Evolutionary conservation across 2,113 vertebrate species (phyloP).

Genomic region (Phalacrocorax carbo): DNA sequence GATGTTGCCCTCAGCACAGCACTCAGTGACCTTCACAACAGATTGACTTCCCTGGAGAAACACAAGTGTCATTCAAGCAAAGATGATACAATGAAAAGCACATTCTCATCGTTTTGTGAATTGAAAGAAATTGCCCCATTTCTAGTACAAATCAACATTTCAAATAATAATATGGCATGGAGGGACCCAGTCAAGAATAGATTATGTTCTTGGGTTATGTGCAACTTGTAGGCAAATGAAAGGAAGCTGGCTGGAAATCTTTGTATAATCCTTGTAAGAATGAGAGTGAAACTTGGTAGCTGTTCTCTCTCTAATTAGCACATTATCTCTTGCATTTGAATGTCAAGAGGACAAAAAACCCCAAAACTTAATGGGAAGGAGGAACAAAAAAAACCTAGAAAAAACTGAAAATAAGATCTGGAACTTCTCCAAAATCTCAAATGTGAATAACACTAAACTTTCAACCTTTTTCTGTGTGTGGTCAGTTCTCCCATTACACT

Average conservation of each 20-base stretch:
- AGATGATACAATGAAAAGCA: not conserved
- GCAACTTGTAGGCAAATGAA: not conserved
- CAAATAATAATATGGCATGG: not conserved
- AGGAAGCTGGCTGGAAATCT: not conserved
- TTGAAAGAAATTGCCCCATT: not conserved
- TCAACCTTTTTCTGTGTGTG: not conserved
- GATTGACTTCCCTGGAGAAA: conserved; percentile 8
- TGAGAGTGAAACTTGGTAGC: not conserved
- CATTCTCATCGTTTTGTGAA: not conserved
- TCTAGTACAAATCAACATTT: not conserved
- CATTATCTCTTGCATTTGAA: not conserved
- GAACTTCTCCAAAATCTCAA: not conserved
- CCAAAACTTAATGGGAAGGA: not conserved
- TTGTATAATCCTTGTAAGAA: not conserved
- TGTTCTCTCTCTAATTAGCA: not conserved
- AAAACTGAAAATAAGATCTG: not conserved
- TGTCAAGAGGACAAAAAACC: accelerated
- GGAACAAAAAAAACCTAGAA: not conserved
- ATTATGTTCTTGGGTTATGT: not conserved
- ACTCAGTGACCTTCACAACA: conserved; percentile 14
- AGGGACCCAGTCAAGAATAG: not conserved
- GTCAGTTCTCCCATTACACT: not conserved
- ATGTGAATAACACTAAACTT: not conserved
- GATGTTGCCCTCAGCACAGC: not conserved
- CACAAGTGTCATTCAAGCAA: not conserved